A percentile compares a stretch with the other conserved stretches of the same genome.
Evolutionary conservation across 2,888 invertebrate genomes (phyloP).

Genomic region (Drosophila mimetica): DNA sequence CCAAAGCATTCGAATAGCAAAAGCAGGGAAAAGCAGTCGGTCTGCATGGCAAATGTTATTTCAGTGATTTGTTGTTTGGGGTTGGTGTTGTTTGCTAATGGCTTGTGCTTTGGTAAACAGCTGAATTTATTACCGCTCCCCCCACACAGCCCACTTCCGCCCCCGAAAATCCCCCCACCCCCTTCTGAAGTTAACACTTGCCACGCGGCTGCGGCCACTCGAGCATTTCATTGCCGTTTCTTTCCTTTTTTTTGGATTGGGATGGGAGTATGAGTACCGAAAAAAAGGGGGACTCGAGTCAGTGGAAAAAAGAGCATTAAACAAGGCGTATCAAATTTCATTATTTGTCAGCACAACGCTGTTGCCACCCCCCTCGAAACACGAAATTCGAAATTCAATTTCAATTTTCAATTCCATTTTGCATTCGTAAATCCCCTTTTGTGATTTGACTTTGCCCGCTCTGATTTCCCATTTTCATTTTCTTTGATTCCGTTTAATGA

Average conservation of each 20-base stretch:
- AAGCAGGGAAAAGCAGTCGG: slow-evolving; percentile 15
- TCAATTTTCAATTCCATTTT: slow-evolving; percentile 56
- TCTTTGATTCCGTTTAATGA: slow-evolving; percentile 52
- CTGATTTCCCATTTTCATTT: background rate
- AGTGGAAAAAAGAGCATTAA: slow-evolving; percentile 83
- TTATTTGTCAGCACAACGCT: slow-evolving; percentile 74
- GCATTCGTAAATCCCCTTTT: slow-evolving; percentile 67
- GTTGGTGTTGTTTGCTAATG: slow-evolving; percentile 82
- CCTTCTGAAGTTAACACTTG: slow-evolving; percentile 78
- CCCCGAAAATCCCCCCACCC: slow-evolving; percentile 30
- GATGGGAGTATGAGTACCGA: background rate
- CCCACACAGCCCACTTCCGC: background rate
- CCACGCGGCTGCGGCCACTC: slow-evolving; percentile 80
- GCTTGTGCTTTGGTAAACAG: slow-evolving; percentile 81
- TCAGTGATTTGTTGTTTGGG: slow-evolving; percentile 80
- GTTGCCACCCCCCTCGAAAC: background rate
- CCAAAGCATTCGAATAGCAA: background rate
- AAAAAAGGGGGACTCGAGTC: slow-evolving; percentile 11
- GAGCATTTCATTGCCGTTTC: slow-evolving; percentile 74
- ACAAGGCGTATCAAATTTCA: slow-evolving; percentile 85
- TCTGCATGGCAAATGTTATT: slow-evolving; percentile 67
- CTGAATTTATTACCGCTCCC: slow-evolving; percentile 73
- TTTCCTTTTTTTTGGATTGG: slow-evolving; percentile 4
- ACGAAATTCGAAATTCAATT: slow-evolving; percentile 58
- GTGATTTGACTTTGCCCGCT: slow-evolving; percentile 45